These are phyloP conservation scores for Dryadula phaetusa DNA, from an alignment of 2,888 invertebrate species.

Conservation along the genomic window DNA sequence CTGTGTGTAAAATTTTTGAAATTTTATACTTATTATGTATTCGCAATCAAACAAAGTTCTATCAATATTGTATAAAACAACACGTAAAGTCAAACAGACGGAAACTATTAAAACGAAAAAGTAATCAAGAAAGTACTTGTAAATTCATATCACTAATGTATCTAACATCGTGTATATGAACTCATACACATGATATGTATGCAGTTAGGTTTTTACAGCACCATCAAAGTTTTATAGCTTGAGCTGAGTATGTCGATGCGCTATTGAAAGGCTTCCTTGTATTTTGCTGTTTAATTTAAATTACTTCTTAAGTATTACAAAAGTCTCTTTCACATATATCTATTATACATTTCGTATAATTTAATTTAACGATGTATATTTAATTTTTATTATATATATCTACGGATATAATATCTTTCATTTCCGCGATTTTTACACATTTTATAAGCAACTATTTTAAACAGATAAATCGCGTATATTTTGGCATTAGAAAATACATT, in stretches of 20 bases:
- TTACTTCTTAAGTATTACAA: conserved; percentile 2
- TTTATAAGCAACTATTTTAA: too few species aligned
- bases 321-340: background rate
- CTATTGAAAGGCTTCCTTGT: conserved; percentile 39
- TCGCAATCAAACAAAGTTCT: background rate
- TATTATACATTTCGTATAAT: background rate
- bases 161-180: conserved; percentile 38
- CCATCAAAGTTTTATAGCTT: conserved; percentile 46
- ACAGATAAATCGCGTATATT: too few species aligned
- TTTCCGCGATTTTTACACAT: too few species aligned
- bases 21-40: too few species aligned
- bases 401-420: too few species aligned
- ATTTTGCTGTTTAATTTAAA: conserved; percentile 26
- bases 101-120: conserved; percentile 18
- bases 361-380: too few species aligned
- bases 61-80: conserved; percentile 10
- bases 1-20: too few species aligned
- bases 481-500: too few species aligned
- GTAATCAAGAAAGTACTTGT: conserved; percentile 27
- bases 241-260: conserved; percentile 38
- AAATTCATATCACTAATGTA: conserved; percentile 42
- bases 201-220: conserved; percentile 51
- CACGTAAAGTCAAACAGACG: conserved; percentile 15
- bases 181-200: conserved; percentile 39
- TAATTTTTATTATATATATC: too few species aligned